Conservation (phyloP, 2,888 invertebrate species). For the Acronicta psi region DNA sequence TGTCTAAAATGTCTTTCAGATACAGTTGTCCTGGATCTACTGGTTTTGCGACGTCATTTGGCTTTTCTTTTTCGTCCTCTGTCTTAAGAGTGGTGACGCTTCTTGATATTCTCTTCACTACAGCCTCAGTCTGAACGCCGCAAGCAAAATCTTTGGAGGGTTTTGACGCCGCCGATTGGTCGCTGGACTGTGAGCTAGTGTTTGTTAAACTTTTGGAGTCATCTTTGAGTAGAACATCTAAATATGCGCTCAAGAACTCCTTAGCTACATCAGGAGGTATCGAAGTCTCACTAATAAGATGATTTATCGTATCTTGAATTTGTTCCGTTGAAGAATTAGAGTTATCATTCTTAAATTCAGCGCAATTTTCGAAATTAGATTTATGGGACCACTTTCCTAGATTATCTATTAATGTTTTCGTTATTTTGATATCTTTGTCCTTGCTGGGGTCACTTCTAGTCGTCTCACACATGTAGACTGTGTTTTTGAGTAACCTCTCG, state of each 20-base stretch:
- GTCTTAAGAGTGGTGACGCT: slow-evolving; percentile 64
- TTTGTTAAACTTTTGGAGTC: slow-evolving; percentile 56
- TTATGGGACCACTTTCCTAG: slow-evolving; percentile 62
- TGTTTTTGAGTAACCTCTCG: slow-evolving; percentile 77
- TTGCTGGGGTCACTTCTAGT: slow-evolving; percentile 57
- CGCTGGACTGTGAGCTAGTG: slow-evolving; percentile 64
- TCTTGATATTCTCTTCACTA: slow-evolving; percentile 70
- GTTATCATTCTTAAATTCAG: slow-evolving; percentile 51
- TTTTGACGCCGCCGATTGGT: slow-evolving; percentile 48
- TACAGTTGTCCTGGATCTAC: slow-evolving; percentile 70
- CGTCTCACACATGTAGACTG: slow-evolving; percentile 76
- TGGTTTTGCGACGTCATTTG: slow-evolving; percentile 29
- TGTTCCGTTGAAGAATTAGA: slow-evolving; percentile 72
- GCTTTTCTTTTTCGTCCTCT: slow-evolving; percentile 32
- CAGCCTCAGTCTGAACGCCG: slow-evolving; percentile 72
- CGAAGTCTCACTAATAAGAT: slow-evolving; percentile 72
- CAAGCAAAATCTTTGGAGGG: slow-evolving; percentile 51
- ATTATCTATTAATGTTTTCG: slow-evolving; percentile 72
- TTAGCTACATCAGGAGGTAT: slow-evolving; percentile 73
- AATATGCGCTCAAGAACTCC: slow-evolving; percentile 74
- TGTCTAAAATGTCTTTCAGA: slow-evolving; percentile 73
- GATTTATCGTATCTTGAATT: slow-evolving; percentile 76
- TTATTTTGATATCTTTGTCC: slow-evolving; percentile 76
- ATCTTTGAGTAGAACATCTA: slow-evolving; percentile 70
- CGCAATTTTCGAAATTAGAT: slow-evolving; percentile 32